These are phyloP conservation scores for Clamator glandarius DNA, from an alignment of 2,797 vertebrate genomes.

Conservation along the genomic window DNA sequence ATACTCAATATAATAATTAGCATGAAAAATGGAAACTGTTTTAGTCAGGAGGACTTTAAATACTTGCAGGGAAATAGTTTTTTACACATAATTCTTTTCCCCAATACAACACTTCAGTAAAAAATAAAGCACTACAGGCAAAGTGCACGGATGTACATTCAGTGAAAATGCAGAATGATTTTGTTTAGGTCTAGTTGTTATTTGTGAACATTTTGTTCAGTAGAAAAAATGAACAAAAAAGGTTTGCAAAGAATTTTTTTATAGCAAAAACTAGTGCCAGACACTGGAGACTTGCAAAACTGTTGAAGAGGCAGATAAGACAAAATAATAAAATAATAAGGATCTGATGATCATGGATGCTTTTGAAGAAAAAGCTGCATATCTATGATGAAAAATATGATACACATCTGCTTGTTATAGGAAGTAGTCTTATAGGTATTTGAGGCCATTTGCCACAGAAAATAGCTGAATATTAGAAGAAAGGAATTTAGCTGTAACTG, in stretches of 20 bases:
- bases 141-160: not conserved
- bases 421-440: not conserved
- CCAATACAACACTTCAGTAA: not conserved
- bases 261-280: not conserved
- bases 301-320: not conserved
- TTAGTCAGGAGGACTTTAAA: not conserved
- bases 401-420: not conserved
- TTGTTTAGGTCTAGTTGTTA: not conserved
- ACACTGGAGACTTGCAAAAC: not conserved
- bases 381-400: not conserved
- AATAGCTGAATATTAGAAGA: not conserved
- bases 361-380: not conserved
- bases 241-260: not conserved
- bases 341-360: not conserved
- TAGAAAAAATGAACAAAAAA: not conserved
- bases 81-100: not conserved
- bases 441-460: not conserved
- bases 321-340: not conserved
- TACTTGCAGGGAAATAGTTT: not conserved
- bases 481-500: not conserved
- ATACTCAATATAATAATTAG: not conserved
- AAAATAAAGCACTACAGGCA: not conserved
- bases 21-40: not conserved
- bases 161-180: not conserved
- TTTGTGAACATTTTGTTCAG: not conserved